Evolutionary conservation across 2,888 invertebrate species (phyloP), one percentile per base, ranked within the genome.

Genomic region (Scelioninae gen. 1): DNA sequence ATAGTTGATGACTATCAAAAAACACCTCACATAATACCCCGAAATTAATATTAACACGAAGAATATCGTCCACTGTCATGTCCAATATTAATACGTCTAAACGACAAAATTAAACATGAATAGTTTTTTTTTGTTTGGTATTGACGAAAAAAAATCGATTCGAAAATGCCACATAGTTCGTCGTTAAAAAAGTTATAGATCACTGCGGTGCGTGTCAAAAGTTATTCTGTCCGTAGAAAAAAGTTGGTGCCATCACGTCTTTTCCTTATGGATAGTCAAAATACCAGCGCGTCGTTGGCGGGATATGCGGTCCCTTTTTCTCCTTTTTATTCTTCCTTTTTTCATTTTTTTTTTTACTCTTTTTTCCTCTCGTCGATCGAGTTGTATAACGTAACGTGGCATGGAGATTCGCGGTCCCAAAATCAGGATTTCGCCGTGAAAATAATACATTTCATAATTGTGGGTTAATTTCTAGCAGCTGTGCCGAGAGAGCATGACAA

Each of bases 391-490:
- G n/a, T n/a, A n/a, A n/a, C n/a, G n/a, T n/a, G n/a, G n/a, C n/a
- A n/a, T n/a, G n/a, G 23, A 15, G 8, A 6, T 45, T 15, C 45
- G 13, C 45, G 45, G 31, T 49, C 13, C 55, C 31, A n/a, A 58
- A 55, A 60, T 47, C 43, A 66, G 40, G 55, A 60, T 66, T 76
- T 38, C 45, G 47, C 49, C 23, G 74, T 56, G 65, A 69, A 69
- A 74, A 78, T 82, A 56, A 74, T 77, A 63, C 40, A 76, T 89
- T 88, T 88, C 85, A 74, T 88, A 88, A 89, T 88, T 86, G 87
- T 72, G 84, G 78, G 82, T 89, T 88, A 86, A 89, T 88, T 89
- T 88, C 83, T 86, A 78, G 86, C 87, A 87, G 86, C 87, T 88
- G 87, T 86, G 85, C 83, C 49, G 58, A 1, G 43, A 75, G 83